Conservation (phyloP, 2,113 vertebrate genomes). For the Bathybates hornii region DNA sequence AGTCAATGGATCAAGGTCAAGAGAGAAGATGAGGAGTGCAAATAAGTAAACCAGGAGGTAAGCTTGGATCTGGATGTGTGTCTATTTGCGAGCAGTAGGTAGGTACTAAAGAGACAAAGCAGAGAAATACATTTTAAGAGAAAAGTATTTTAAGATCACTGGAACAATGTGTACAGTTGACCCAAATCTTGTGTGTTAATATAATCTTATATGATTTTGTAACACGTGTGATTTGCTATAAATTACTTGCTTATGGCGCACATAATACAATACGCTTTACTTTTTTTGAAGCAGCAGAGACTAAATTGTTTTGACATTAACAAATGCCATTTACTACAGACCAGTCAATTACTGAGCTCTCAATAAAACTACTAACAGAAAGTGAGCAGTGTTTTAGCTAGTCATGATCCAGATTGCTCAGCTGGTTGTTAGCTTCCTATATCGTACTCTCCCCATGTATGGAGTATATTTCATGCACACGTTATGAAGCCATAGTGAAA, state of each 20-base stretch:
- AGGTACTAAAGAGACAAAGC: background rate
- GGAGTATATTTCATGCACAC: background rate
- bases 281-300: background rate
- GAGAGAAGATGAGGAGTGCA: background rate
- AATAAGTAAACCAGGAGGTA: background rate
- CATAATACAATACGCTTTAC: background rate
- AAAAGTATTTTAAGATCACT: background rate
- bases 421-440: background rate
- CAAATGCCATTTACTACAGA: background rate
- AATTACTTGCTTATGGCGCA: background rate
- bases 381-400: background rate
- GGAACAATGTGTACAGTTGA: background rate
- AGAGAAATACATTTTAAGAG: background rate
- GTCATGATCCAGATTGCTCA: background rate
- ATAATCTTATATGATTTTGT: background rate
- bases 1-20: conserved; percentile 52
- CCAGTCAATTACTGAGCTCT: background rate
- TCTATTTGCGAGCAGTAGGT: background rate
- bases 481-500: background rate
- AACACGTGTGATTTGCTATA: background rate
- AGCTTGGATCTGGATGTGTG: background rate
- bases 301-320: background rate
- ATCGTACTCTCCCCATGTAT: background rate
- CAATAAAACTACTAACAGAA: background rate
- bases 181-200: background rate